phyloP scores from a whole-genome alignment of 2,797 vertebrate genomes.

The Gastrophryne carolinensis region DNA sequence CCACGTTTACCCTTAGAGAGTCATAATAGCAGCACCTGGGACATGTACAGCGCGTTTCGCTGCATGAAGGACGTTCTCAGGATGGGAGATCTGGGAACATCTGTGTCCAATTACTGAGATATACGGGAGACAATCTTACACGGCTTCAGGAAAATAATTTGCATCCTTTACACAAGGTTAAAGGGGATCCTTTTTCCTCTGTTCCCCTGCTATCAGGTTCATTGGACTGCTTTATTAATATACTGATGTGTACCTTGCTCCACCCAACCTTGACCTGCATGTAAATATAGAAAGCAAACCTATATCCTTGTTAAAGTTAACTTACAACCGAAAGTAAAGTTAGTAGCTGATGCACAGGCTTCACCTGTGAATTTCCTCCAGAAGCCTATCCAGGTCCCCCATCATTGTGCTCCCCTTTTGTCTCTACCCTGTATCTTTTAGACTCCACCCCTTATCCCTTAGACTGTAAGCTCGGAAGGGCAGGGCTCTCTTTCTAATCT shows the following conservation, averaged over 20 bases:
- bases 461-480: too few relatives aligned
- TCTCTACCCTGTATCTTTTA: too few relatives aligned
- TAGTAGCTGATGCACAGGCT: too few relatives aligned
- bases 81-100: slow-evolving; percentile 62
- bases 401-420: too few relatives aligned
- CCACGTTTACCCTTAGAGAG: slow-evolving; percentile 50
- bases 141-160: slow-evolving; percentile 68
- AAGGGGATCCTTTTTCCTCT: slow-evolving; percentile 58
- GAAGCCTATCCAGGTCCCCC: too few relatives aligned
- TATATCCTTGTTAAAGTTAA: too few relatives aligned
- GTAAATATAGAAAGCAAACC: background rate
- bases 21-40: slow-evolving; percentile 55
- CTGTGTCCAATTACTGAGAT: slow-evolving; percentile 77
- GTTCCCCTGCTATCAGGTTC: slow-evolving; percentile 10
- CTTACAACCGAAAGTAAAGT: too few relatives aligned
- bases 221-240: slow-evolving; percentile 7
- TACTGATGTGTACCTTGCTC: background rate
- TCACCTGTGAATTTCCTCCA: too few relatives aligned
- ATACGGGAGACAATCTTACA: slow-evolving; percentile 68
- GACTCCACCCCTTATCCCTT: too few relatives aligned
- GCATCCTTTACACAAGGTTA: slow-evolving; percentile 74
- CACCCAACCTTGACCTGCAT: background rate
- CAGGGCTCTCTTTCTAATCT: too few relatives aligned
- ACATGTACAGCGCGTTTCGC: slow-evolving; percentile 57
- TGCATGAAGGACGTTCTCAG: slow-evolving; percentile 68